phyloP scores from a whole-genome alignment of 2,888 invertebrate species.

The Noctua comes region DNA sequence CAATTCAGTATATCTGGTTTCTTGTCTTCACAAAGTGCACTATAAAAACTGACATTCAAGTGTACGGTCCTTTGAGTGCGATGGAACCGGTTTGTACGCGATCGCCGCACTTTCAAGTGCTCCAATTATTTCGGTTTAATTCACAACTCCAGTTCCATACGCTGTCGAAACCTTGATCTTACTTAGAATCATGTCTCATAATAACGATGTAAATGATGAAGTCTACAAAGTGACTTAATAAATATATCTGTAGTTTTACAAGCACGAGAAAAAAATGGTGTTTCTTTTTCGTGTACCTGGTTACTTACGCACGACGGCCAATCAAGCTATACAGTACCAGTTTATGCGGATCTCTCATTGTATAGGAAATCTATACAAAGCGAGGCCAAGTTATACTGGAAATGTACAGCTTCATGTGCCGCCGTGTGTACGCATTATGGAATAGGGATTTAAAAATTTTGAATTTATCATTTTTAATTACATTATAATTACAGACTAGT shows the following conservation, averaged over 20 bases:
- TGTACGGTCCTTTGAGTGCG: not conserved
- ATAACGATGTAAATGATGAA: not conserved
- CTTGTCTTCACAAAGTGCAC: constrained; percentile 3
- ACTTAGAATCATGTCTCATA: not conserved
- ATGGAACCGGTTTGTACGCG: constrained; percentile 48
- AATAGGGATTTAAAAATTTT: not conserved
- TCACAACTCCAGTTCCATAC: not conserved
- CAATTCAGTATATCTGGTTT: not conserved
- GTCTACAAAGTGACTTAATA: not conserved
- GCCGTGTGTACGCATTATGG: not conserved
- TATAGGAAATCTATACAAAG: too few species aligned
- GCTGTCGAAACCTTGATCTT: not conserved
- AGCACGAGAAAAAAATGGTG: not conserved
- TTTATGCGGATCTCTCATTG: too few species aligned
- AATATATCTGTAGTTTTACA: not conserved
- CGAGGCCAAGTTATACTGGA: too few species aligned
- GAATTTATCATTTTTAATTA: too few species aligned
- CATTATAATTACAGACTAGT: too few species aligned
- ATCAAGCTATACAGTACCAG: too few species aligned
- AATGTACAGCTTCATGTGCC: too few species aligned
- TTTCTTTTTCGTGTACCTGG: not conserved
- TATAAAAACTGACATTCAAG: constrained; percentile 35
- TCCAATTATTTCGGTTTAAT: constrained; percentile 43
- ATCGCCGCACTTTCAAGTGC: constrained; percentile 51
- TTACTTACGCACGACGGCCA: too few species aligned